These are phyloP conservation scores for Tachina lurida DNA, from an alignment of 2,888 invertebrate genomes.

Conservation along the genomic window DNA sequence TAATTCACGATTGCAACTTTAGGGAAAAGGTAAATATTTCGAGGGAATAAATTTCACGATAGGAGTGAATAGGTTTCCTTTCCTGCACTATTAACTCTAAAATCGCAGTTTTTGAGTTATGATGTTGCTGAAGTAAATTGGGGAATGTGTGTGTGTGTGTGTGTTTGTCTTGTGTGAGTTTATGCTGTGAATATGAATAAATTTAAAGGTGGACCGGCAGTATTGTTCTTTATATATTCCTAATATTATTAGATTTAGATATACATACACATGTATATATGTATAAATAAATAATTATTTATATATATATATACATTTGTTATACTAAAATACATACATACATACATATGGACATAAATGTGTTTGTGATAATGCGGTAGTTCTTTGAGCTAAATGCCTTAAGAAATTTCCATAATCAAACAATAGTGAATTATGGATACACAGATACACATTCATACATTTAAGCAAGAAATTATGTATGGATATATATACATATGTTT, in stretches of 20 bases:
- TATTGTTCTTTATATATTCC: not conserved
- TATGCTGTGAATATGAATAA: conserved; percentile 22
- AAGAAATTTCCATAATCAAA: conserved; percentile 42
- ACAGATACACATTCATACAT: not conserved
- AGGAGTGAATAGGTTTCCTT: no score
- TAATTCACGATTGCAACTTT: no score
- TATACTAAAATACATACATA: conserved; percentile 1
- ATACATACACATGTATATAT: not conserved
- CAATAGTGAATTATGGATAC: conserved; percentile 2
- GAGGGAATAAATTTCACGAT: no score
- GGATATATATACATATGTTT: not conserved
- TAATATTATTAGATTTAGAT: conserved; percentile 8
- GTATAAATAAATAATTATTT: not conserved
- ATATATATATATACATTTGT: not conserved
- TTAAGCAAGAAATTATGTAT: not conserved
- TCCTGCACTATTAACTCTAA: no score
- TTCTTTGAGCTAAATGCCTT: conserved; percentile 26
- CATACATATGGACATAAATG: not conserved
- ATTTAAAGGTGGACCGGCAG: conserved; percentile 48
- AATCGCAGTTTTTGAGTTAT: no score
- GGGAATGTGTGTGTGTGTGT: conserved; percentile 4
- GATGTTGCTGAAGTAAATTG: not conserved
- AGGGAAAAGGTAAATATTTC: no score
- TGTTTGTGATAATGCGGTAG: not conserved
- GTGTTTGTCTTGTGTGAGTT: not conserved